Conservation (phyloP, 2,797 vertebrate genomes). For the Micromesistius poutassou region DNA sequence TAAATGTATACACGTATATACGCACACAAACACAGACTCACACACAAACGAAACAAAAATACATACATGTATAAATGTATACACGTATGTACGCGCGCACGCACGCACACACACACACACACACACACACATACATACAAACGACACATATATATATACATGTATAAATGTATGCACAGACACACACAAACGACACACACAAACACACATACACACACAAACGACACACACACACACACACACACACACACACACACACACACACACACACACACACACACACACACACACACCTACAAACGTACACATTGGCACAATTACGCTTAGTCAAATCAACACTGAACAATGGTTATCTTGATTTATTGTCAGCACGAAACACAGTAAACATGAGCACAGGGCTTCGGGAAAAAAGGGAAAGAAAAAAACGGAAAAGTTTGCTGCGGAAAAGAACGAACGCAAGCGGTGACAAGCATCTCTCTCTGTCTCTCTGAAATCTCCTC, state of each 20-base stretch:
- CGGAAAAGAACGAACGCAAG: slow-evolving; percentile 36
- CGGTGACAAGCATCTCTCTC: slow-evolving; percentile 40
- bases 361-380: not conserved
- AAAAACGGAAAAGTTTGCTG: slow-evolving; percentile 24
- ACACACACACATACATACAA: not conserved
- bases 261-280: not conserved
- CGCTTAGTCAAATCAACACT: not conserved
- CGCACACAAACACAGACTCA: too few species aligned
- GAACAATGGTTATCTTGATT: not conserved
- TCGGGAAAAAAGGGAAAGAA: slow-evolving; percentile 28
- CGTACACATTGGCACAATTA: not conserved
- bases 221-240: not conserved
- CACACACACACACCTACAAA: not conserved
- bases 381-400: slow-evolving; percentile 39
- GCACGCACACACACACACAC: too few species aligned
- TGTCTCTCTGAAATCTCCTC: slow-evolving; percentile 31
- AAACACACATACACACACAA: not conserved
- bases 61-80: not conserved
- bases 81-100: too few species aligned
- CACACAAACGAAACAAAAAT: not conserved
- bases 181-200: not conserved
- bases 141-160: not conserved
- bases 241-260: not conserved
- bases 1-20: not conserved
- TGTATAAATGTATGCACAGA: not conserved